phyloP scores from a whole-genome alignment of 1,140 invertebrate species.

The Drosophila quadrilineata region DNA sequence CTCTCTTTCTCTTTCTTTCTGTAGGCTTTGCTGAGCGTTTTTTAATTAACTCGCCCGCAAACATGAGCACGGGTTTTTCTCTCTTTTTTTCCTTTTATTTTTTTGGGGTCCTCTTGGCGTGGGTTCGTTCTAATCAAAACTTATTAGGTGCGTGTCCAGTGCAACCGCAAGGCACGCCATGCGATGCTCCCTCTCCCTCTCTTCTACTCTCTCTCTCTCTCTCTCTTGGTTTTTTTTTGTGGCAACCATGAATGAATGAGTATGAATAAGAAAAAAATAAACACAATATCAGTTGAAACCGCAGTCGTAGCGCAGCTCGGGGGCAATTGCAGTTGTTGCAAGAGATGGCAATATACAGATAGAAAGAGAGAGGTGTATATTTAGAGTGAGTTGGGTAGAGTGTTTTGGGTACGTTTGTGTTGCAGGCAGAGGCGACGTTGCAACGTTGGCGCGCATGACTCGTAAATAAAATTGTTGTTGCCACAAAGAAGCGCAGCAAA shows the following conservation, averaged over 20 bases:
- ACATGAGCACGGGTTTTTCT: too few relatives aligned
- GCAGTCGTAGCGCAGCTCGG: conserved; percentile 29
- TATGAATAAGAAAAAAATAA: conserved; percentile 32
- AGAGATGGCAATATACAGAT: background rate
- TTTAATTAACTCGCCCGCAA: conserved; percentile 63
- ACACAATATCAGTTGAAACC: background rate
- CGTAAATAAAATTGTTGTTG: conserved; percentile 81
- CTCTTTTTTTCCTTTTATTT: too few relatives aligned
- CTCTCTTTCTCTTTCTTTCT: background rate
- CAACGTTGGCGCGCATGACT: conserved; percentile 68
- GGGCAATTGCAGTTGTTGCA: conserved; percentile 46
- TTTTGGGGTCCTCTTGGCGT: too few relatives aligned
- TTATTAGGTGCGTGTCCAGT: conserved; percentile 69
- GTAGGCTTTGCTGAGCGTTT: conserved; percentile 10
- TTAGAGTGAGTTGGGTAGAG: background rate
- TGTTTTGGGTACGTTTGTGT: conserved; percentile 39
- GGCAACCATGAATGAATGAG: conserved; percentile 72
- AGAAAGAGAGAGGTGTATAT: background rate
- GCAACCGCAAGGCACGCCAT: conserved; percentile 7
- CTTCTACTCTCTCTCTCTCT: background rate
- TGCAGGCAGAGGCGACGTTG: too few relatives aligned
- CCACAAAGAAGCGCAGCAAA: conserved; percentile 45
- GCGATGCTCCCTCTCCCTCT: background rate
- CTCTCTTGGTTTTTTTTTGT: background rate
- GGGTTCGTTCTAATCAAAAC: conserved; percentile 57